These are phyloP conservation scores for Patiria pectinifera DNA, from an alignment of 53 echinoderm and acorn worm species.

Conservation along the genomic window DNA sequence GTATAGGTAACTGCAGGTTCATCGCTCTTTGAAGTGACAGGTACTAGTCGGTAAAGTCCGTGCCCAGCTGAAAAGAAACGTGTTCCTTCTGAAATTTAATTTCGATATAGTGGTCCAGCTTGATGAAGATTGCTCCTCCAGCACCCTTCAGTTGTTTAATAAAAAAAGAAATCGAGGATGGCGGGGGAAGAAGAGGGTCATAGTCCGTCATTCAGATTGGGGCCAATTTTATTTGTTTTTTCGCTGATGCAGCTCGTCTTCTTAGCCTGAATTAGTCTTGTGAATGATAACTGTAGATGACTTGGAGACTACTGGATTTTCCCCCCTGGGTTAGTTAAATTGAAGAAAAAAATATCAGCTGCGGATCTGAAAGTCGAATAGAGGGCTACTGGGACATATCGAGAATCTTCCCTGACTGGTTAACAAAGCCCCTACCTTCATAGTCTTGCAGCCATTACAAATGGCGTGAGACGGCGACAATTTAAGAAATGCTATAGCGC, in stretches of 20 bases:
- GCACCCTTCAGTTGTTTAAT: neutral
- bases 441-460: no score
- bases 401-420: no score
- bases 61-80: neutral
- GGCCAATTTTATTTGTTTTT: neutral
- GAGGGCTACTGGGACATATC: no score
- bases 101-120: neutral
- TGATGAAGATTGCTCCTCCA: neutral
- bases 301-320: no score
- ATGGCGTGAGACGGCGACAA: no score
- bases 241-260: neutral
- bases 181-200: neutral
- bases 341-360: no score
- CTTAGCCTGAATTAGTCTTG: no score
- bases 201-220: neutral
- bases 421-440: no score
- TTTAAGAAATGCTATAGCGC: no score
- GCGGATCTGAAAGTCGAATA: no score
- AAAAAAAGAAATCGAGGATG: neutral
- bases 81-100: neutral
- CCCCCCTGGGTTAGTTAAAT: no score
- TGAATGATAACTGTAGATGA: no score
- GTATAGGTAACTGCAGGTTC: neutral
- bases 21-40: neutral
- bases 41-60: neutral